phyloP scores from a whole-genome alignment of 2,113 vertebrate genomes.

The Dasyornis broadbenti region DNA sequence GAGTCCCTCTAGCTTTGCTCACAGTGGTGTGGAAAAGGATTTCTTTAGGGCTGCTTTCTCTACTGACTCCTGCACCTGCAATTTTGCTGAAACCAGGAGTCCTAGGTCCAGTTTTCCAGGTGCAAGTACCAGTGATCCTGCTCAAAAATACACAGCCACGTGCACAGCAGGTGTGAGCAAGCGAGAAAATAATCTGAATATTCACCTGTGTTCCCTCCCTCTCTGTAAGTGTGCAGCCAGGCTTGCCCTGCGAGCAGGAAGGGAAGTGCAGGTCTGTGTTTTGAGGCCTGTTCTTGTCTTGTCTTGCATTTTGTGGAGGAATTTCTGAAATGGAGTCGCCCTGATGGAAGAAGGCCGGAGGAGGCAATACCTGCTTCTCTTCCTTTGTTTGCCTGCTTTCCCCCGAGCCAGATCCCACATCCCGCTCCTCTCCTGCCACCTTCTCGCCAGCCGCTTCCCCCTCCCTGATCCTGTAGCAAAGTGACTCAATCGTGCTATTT shows the following conservation, averaged over 20 bases:
- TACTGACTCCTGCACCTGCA: neutral
- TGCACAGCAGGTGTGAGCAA: neutral
- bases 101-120: neutral
- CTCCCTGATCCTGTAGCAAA: slow-evolving; percentile 49
- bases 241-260: neutral
- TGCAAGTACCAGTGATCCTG: neutral
- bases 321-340: neutral
- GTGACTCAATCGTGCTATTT: slow-evolving; percentile 61
- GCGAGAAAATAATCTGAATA: neutral
- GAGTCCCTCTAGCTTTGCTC: neutral
- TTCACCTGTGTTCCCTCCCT: neutral
- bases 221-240: neutral
- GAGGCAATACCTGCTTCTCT: neutral
- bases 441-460: neutral
- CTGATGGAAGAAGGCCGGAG: neutral
- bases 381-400: neutral
- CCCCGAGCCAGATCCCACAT: accelerated
- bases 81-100: neutral
- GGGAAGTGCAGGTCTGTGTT: neutral
- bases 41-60: neutral
- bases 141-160: neutral
- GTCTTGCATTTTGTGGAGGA: neutral
- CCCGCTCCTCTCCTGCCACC: neutral
- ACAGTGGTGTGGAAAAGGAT: neutral
- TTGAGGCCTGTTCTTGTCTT: neutral